These are phyloP conservation scores for Xanthia togata DNA, from an alignment of 2,888 invertebrate genomes.

Conservation along the genomic window DNA sequence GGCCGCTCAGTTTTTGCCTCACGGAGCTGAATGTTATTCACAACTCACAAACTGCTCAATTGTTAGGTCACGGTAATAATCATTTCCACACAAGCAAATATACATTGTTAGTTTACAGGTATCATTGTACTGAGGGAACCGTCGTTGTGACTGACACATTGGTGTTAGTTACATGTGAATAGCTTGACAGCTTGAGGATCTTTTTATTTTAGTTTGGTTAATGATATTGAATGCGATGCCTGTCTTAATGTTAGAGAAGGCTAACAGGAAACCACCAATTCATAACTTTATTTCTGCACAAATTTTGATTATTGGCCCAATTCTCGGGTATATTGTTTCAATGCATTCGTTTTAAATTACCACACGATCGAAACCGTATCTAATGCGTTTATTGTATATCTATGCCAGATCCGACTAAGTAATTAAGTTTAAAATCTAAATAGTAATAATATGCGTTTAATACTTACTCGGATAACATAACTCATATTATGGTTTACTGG, in stretches of 20 bases:
- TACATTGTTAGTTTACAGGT: conserved; percentile 57
- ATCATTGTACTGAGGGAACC: conserved; percentile 60
- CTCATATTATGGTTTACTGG: conserved; percentile 38
- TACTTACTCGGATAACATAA: conserved; percentile 36
- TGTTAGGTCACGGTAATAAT: conserved; percentile 70
- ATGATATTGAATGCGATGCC: conserved; percentile 6
- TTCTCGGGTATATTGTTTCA: conserved; percentile 39
- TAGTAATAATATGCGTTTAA: conserved; percentile 29
- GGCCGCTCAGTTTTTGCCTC: conserved; percentile 75
- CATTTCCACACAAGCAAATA: conserved; percentile 64
- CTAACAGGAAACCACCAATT: conserved; percentile 20
- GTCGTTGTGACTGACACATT: conserved; percentile 18
- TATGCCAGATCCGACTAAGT: conserved; percentile 15
- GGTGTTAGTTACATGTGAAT: conserved; percentile 46
- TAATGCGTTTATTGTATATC: conserved; percentile 38
- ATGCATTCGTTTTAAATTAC: conserved; percentile 40
- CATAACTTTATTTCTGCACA: conserved; percentile 22
- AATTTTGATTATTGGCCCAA: conserved; percentile 39
- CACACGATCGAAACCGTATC: conserved; percentile 27
- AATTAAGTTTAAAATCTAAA: conserved; percentile 39
- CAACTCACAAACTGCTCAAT: conserved; percentile 68
- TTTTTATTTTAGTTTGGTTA: background rate
- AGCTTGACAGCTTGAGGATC: background rate
- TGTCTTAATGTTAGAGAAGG: conserved; percentile 22
- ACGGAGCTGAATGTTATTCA: conserved; percentile 62